Conservation (phyloP, 2,888 invertebrate species). For the Trissolcus brochymenae region DNA sequence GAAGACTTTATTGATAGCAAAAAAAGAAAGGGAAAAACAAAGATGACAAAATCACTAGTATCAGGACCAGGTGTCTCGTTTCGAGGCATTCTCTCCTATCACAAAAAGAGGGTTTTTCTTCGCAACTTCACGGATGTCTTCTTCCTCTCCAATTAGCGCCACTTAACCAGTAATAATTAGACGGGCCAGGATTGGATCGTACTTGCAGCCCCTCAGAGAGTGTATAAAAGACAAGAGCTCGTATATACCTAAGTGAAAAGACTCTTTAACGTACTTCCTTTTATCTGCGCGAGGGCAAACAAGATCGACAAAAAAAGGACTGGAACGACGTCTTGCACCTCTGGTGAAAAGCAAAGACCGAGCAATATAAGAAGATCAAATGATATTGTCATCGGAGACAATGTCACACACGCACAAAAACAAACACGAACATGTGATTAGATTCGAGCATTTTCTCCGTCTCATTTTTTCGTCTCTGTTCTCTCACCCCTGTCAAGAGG, state of each 20-base stretch:
- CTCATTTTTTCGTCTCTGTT: too few species aligned
- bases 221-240: slow-evolving; percentile 63
- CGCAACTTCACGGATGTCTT: slow-evolving; percentile 71
- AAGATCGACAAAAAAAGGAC: slow-evolving; percentile 38
- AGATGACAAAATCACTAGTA: slow-evolving; percentile 30
- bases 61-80: slow-evolving; percentile 50
- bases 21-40: neutral
- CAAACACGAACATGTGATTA: slow-evolving; percentile 38
- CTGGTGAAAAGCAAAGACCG: slow-evolving; percentile 55
- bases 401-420: neutral
- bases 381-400: slow-evolving; percentile 37
- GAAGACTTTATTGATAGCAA: neutral
- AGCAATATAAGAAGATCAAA: slow-evolving; percentile 46
- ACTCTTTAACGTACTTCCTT: slow-evolving; percentile 48
- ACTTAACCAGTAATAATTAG: slow-evolving; percentile 75
- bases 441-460: neutral
- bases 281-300: slow-evolving; percentile 56
- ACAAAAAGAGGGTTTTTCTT: slow-evolving; percentile 65
- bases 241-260: slow-evolving; percentile 41
- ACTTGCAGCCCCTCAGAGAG: slow-evolving; percentile 63
- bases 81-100: slow-evolving; percentile 39
- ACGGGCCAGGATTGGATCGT: slow-evolving; percentile 67
- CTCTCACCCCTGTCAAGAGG: too few species aligned
- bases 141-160: slow-evolving; percentile 71
- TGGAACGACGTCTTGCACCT: slow-evolving; percentile 44